Conservation (phyloP, 2,888 invertebrate genomes). For the Polymixis lichenea region DNA sequence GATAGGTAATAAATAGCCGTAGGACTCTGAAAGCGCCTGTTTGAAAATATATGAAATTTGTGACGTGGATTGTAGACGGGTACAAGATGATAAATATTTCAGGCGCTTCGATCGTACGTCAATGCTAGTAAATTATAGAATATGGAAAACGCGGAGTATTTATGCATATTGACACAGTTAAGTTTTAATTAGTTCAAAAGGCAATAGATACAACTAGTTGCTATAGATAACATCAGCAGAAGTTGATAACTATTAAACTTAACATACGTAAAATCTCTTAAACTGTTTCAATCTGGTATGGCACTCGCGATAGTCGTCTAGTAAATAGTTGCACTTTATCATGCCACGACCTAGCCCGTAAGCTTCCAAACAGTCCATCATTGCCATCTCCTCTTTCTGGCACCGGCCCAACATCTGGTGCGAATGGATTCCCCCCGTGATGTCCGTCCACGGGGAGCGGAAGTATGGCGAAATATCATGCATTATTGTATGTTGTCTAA, state of each 20-base stretch:
- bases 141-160: background rate
- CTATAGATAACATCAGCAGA: background rate
- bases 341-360: slow-evolving; percentile 92
- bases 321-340: slow-evolving; percentile 90
- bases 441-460: slow-evolving; percentile 92
- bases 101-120: slow-evolving; percentile 17
- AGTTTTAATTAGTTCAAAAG: background rate
- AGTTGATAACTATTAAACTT: background rate
- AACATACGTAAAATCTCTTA: slow-evolving; percentile 80
- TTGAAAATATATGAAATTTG: background rate
- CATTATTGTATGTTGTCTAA: slow-evolving; percentile 46
- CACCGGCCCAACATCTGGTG: slow-evolving; percentile 92
- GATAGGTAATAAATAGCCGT: too few relatives aligned
- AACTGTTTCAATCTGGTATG: slow-evolving; percentile 89
- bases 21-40: slow-evolving; percentile 5
- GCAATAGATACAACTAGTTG: background rate
- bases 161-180: background rate
- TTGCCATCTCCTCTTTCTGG: slow-evolving; percentile 91
- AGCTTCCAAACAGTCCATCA: slow-evolving; percentile 94
- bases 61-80: background rate
- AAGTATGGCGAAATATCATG: slow-evolving; percentile 89
- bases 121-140: background rate
- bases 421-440: slow-evolving; percentile 91
- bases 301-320: slow-evolving; percentile 93
- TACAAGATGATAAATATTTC: slow-evolving; percentile 7